Evolutionary conservation across 2,113 vertebrate genomes (phyloP).

Genomic region (Datnioides undecimradiatus): DNA sequence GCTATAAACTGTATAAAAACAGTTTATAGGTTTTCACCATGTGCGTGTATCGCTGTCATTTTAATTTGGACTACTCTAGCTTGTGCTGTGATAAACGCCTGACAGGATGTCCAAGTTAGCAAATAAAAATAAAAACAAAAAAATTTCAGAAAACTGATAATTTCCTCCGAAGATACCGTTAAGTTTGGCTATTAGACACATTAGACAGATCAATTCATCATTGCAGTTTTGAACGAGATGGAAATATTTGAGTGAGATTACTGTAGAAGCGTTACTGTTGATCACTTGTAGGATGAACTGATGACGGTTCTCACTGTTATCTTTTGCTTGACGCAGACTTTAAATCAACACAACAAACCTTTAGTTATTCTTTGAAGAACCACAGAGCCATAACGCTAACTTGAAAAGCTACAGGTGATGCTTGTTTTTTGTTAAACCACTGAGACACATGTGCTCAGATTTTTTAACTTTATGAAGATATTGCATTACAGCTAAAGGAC

Average conservation of each 20-base stretch:
- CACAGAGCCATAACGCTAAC: neutral
- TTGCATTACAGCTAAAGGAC: neutral
- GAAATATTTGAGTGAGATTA: neutral
- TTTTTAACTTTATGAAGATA: neutral
- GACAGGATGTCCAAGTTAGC: neutral
- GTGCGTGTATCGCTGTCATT: neutral
- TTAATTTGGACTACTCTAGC: neutral
- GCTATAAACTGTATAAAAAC: neutral
- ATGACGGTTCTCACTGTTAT: neutral
- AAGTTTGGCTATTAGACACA: too few relatives aligned
- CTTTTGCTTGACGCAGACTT: neutral
- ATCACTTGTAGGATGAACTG: neutral
- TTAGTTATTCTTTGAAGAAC: too few relatives aligned
- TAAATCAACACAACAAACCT: neutral
- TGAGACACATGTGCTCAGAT: neutral
- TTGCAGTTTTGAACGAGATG: neutral
- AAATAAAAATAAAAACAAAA: neutral
- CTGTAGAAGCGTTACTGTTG: neutral
- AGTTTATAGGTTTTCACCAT: too few relatives aligned
- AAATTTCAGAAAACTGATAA: neutral
- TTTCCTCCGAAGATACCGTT: neutral
- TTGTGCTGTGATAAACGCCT: neutral
- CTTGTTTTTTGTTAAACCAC: neutral
- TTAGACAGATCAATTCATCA: neutral
- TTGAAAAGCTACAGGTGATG: neutral